Base-by-base conservation (phyloP, 2,113 vertebrate genomes). In the Pionites leucogaster region DNA sequence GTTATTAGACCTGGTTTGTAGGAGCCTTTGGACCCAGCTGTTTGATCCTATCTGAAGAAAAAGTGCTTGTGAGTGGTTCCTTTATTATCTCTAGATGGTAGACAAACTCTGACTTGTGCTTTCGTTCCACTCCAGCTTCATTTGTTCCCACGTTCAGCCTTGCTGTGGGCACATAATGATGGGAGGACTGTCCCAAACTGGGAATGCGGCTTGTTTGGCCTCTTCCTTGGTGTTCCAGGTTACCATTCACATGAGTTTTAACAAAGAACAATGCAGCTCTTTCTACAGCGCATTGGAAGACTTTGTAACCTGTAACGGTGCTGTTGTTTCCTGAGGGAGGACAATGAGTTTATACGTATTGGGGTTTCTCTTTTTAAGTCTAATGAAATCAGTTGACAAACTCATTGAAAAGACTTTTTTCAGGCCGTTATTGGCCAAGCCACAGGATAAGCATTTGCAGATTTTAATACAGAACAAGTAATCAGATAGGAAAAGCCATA, bases 251-350 rank as follows among this genome's bases (percentile, higher is more conserved):
- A n/a, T 0, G 3, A 3, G 25, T n/a, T 65, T 37, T 47, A 46
- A 46, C 3, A 0, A 46, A 50, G 70, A 82, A 5, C 44, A 41
- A 55, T 3, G 15, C 27, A 29, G 27, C 24, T n/a, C 71, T 60
- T 64, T 5, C 67, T 8, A 18, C 6, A 1, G 47, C 2, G 1
- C 3, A 3, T 17, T 5, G 41, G 5, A 10, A 33, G 63, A 17
- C 82, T 37, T 18, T 4, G 35, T 62, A 13, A 60, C 15, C 0
- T 1, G 10, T 25, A 10, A 25, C 0, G 0, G 15, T 37, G 37
- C 87, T 79, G 52, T 8, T 13, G 39, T 15, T 64, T 39, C 85
- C 71, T 2, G 33, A 46, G 17, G 2, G 50, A 70, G 65, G 60
- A 42, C 41, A 4, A 28, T 0, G 55, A 42, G 35, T 78, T 95